These are phyloP conservation scores for Octodon degus DNA, from an alignment of 2,113 vertebrate genomes.

Conservation along the genomic window DNA sequence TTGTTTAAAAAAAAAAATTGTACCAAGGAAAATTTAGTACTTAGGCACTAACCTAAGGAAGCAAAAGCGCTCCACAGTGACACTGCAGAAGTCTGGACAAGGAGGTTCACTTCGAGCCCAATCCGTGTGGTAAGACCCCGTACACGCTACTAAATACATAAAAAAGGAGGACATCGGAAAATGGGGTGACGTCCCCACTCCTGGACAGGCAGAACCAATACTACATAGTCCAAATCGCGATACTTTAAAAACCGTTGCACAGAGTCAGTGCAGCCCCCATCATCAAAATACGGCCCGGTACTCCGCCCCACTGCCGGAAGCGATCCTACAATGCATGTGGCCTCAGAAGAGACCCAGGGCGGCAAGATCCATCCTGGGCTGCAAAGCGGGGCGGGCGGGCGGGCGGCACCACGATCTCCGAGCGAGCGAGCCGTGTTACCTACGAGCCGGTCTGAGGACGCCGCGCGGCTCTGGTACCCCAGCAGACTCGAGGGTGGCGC, in stretches of 20 bases:
- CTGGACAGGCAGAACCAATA: background rate
- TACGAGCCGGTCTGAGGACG: background rate
- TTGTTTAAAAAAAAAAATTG: too few relatives aligned
- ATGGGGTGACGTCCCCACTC: background rate
- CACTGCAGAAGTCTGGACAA: too few relatives aligned
- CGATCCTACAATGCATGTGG: background rate
- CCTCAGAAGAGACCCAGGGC: background rate
- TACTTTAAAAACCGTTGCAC: background rate
- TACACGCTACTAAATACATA: too few relatives aligned
- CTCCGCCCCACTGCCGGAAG: background rate
- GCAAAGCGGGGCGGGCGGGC: too few relatives aligned
- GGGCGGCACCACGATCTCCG: background rate
- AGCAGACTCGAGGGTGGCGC: background rate
- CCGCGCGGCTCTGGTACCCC: background rate
- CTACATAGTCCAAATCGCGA: background rate
- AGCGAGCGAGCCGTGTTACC: too few relatives aligned
- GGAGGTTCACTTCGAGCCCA: too few relatives aligned
- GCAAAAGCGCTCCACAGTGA: background rate
- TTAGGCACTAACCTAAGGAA: background rate
- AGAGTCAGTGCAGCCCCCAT: background rate
- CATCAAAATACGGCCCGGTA: background rate
- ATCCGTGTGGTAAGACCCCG: too few relatives aligned
- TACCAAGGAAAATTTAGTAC: background rate
- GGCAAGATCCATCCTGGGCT: background rate
- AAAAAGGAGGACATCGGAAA: too few relatives aligned